A percentile compares a stretch with the other conserved stretches of the same genome.
Evolutionary conservation across 2,113 vertebrate species (phyloP).

Genomic region (Sceloporus undulatus): DNA sequence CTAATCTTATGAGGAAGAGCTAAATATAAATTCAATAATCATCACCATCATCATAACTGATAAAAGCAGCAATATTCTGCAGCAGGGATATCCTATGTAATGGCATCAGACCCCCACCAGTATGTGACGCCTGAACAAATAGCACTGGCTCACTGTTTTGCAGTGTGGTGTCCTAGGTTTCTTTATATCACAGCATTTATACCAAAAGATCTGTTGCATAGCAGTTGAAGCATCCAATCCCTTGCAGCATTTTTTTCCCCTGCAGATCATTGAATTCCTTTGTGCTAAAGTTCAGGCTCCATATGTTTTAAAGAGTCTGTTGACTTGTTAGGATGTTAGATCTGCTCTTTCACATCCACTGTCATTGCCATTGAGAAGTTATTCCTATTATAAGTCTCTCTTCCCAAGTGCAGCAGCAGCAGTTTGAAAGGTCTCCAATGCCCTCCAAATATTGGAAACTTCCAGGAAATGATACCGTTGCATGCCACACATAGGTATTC

Average conservation of each 20-base stretch:
- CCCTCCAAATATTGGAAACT: neutral
- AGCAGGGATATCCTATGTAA: neutral
- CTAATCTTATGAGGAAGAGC: no score
- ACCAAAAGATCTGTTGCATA: neutral
- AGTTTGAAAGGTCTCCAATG: neutral
- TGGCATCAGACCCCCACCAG: neutral
- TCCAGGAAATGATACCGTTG: neutral
- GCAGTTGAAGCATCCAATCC: neutral
- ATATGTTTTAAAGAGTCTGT: conserved; percentile 3
- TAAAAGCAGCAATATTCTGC: no score
- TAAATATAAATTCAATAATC: no score
- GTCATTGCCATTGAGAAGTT: neutral
- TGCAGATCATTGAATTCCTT: neutral
- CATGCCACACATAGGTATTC: neutral
- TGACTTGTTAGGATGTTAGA: neutral
- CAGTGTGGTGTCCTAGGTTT: neutral
- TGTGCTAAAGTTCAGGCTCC: neutral
- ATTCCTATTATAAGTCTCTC: neutral
- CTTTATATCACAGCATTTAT: no score
- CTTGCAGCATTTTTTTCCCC: neutral
- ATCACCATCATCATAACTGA: no score
- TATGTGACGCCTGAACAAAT: neutral
- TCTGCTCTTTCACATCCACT: neutral
- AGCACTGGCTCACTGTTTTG: neutral
- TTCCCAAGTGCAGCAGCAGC: neutral